Base-by-base conservation (phyloP, 92 coral and sea anemone species). In the Anthopleura xanthogrammica region DNA sequence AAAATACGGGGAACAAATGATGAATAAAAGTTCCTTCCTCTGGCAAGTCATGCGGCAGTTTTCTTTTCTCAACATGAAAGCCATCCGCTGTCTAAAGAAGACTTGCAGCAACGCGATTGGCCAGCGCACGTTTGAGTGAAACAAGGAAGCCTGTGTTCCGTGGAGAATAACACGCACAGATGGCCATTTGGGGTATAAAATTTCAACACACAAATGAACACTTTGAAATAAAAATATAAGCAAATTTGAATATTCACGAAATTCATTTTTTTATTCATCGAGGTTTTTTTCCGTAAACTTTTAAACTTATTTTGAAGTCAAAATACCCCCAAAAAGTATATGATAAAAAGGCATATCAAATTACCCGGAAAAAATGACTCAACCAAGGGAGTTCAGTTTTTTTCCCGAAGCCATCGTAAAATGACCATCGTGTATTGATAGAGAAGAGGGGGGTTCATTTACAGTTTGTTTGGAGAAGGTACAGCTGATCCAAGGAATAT, bases 401-500 rank as follows among this genome's bases (percentile, higher is more conserved):
- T 41, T 81, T 80, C 46, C 48, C 20, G 17, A 41, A 81, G 24
- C 3, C 84, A 68, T 23, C 57, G 84, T 14, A 81, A 81, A 48
- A 71, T 70, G 84, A 72, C n/a, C 50, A 50, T 50, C 64, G 13
- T 57, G 71, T n/a, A 52, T 39, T 68, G 36, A 68, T 68, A 68
- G 42, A 68, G 74, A 62, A 52, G 50, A 46, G 41, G 19, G 80
- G 62, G 60, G 68, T n/a, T 81, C 81, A 55, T 76, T 76, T 75
- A 68, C 43, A 83, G 56, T 73, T 73, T 75, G 86, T 83, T 83
- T 75, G 42, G 74, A 54, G 75, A 52, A 29, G 36, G 80, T 52
- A 75, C 87, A 84, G 87, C 87, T 84, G 87, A 84, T 43, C 48
- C 71, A 60, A 84, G 81, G 52, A 24, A 29, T 54, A 54, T 36